Base-by-base conservation (phyloP, 2,797 vertebrate species). In the Coregonus sp. region DNA sequence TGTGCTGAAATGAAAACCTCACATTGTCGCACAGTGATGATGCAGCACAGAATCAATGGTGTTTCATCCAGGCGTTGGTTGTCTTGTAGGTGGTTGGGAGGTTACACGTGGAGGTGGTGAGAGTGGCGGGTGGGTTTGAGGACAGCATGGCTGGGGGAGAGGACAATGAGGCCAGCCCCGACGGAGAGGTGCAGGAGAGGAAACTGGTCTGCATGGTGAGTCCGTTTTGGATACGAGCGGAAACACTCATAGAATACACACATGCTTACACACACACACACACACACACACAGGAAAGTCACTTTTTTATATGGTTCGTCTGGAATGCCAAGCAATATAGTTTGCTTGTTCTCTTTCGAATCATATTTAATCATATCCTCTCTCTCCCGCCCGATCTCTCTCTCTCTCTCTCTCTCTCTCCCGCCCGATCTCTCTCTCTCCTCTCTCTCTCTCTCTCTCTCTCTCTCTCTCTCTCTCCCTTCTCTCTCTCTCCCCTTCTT, bases 161-260 rank as follows among this genome's bases (percentile, higher is more conserved):
- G 0, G 97, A 99, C 0, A 47, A 47, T 47, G 82, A 94, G 2
- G 96, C 95, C 35, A 89, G 89, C 16, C 90, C 79, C 11, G 97
- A 98, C 16, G 89, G 87, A 9, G 97, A 98, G 6, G 2, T 87
- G 51, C 95, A 94, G 82, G 97, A 99, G 77, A 95, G 95, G 65
- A 96, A 96, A 84, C 93, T 99, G 7, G 94, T 97, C 68, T 99
- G 97, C 91, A 96, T 96, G 97, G 98, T 99, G 85, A 93, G 91
- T 31, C 54, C 1, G 4, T 5, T 18, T 5, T 59, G 18, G 31
- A 33, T 25, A 25, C 25, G 25, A 25, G 25, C 25, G 25, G 25
- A 25, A 9, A 76, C 1, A 40, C 37, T 87, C 69, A 29, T 3
- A 6, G n/a, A 74, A 50, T 37, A 47, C 35, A 65, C 18, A 16